Base-by-base conservation (phyloP, 2,113 vertebrate species). In the Bettongia penicillata region DNA sequence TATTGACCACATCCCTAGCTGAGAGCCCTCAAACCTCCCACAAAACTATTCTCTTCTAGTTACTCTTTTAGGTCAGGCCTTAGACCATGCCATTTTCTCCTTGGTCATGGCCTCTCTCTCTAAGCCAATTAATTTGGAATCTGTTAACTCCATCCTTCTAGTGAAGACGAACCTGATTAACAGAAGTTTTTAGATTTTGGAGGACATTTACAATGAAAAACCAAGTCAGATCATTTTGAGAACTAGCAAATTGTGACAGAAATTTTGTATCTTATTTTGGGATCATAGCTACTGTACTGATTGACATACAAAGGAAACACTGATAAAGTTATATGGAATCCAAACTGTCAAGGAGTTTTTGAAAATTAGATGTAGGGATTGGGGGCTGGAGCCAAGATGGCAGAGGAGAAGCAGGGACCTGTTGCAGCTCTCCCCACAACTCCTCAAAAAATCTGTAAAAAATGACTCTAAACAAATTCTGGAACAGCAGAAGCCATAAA, bases 191-290 rank as follows among this genome's bases (percentile, higher is more conserved):
- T 8, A 95, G 90, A 91, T 96, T 93, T 7, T 91, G 51, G 28
- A 55, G 89, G 91, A 89, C 93, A 93, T n/a, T 96, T 94, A 93
- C 0, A 90, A 43, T 96, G 90, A 96, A 96, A 95, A 53, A 77
- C 50, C 26, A 96, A 94, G 94, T 95, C 53, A 92, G 37, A 16
- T 43, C 84, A 68, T 94, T 51, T 95, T 57, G 25, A 14, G 49
- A 11, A 53, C 57, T 96, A 61, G 90, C 94, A 89, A 52, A 37
- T 51, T 92, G 89, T 57, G 92, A 93, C 28, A 53, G 91, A 96
- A 92, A 49, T 31, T 90, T 93, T 95, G 49, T 37, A 37, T 16
- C 26, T 94, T 53, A 55, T 47, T 96, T 94, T 57, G 53, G 50
- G 25, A 57, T 28, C 84, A 19, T 53, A 92, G 26, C 26, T 90